These are phyloP conservation scores for Saxicola maurus DNA, from an alignment of 2,797 vertebrate species.

Conservation along the genomic window DNA sequence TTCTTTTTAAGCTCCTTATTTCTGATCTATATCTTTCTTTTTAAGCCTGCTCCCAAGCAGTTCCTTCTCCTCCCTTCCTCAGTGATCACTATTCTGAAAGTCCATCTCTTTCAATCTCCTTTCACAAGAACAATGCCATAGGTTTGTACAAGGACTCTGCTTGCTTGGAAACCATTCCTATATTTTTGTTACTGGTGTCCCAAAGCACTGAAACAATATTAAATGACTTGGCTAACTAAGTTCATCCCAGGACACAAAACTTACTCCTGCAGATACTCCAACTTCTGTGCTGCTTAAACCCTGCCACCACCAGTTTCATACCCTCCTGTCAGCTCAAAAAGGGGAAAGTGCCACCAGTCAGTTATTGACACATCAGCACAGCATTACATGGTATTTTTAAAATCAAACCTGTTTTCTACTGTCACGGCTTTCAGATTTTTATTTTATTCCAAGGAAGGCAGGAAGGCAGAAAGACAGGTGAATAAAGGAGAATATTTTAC, in stretches of 20 bases:
- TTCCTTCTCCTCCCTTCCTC: background rate
- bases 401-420: background rate
- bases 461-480: background rate
- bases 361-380: background rate
- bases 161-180: background rate
- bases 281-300: background rate
- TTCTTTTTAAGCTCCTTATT: background rate
- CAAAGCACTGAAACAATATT: background rate
- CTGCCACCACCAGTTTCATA: background rate
- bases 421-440: background rate
- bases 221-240: background rate
- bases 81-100: background rate
- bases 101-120: background rate
- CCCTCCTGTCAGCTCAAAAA: background rate
- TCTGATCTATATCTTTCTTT: background rate
- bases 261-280: background rate
- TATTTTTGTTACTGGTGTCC: background rate
- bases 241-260: background rate
- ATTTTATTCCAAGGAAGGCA: background rate
- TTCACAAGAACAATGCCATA: background rate
- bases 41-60: background rate
- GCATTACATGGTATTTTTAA: background rate
- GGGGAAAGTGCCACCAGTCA: background rate
- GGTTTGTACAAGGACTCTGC: background rate
- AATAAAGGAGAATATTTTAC: background rate